A percentile compares a stretch with the other conserved stretches of the same genome.
Conservation (phyloP, 92 coral and sea anemone genomes). For the Zoanthus solanderi region DNA sequence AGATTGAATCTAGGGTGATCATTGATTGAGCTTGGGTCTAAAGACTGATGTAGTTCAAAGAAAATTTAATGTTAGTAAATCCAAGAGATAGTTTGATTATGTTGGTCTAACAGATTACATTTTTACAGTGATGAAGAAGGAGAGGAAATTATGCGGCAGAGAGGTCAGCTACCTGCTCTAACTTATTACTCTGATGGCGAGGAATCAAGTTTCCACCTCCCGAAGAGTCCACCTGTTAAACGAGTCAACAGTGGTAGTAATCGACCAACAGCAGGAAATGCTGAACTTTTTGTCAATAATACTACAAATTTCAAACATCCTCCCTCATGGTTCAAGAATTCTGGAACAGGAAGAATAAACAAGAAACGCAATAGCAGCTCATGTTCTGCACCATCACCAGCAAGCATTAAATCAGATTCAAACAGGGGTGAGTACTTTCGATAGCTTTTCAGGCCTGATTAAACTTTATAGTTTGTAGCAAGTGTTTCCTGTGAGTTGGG, state of each 20-base stretch:
- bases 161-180: slow-evolving; percentile 83
- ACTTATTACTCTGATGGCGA: slow-evolving; percentile 72
- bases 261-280: slow-evolving; percentile 52
- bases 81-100: background rate
- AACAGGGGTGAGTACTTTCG: slow-evolving; percentile 18
- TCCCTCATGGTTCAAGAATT: slow-evolving; percentile 53
- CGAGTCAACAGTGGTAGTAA: slow-evolving; percentile 54
- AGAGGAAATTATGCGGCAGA: slow-evolving; percentile 89
- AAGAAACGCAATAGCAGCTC: slow-evolving; percentile 52
- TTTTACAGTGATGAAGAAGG: slow-evolving; percentile 95
- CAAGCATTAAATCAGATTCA: slow-evolving; percentile 37
- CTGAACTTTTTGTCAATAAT: slow-evolving; percentile 58
- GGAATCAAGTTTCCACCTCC: slow-evolving; percentile 50
- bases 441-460: too few species aligned
- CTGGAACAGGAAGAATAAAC: slow-evolving; percentile 57
- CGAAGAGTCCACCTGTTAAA: slow-evolving; percentile 43
- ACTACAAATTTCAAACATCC: slow-evolving; percentile 75
- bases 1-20: too few species aligned
- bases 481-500: too few species aligned
- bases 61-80: too few species aligned
- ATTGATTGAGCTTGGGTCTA: too few species aligned
- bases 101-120: background rate
- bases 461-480: too few species aligned
- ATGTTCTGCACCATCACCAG: slow-evolving; percentile 29
- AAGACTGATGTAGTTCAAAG: too few species aligned